Base-by-base conservation (phyloP, 2,113 vertebrate genomes). In the Salvator merianae region DNA sequence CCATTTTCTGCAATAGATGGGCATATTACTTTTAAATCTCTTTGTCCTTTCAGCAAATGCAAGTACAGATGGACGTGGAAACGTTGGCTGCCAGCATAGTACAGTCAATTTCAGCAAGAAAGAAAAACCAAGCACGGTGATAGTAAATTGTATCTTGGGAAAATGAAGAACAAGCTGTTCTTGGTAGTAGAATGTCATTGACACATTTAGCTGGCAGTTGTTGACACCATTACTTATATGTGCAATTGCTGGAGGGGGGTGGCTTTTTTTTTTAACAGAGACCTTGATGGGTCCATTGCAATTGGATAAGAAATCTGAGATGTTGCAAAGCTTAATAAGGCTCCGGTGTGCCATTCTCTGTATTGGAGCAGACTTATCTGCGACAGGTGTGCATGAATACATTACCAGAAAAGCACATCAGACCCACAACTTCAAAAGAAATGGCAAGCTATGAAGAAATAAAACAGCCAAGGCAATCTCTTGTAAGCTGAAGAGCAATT, bases 121-220 rank as follows among this genome's bases (percentile, higher is more conserved):
- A 3, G 50, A 83, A 74, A 87, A 7, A 34, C 62, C 36, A 18
- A 50, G 76, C 24, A 73, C 28, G 9, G 66, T 30, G 40, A 62
- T 22, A 79, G n/a, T 34, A 86, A 76, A 83, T 70, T 68, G 90
- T 85, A 86, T 83, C 89, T 86, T 7, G 62, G 40, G 68, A 71
- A 43, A 76, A 90, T 63, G 50, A 86, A 71, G 26, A 77, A 65
- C 59, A 55, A 79, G 53, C 73, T 88, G 4, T 86, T 90, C 83
- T 90, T 88, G 90, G 63, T 72, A 90, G 74, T 85, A 14, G n/a
- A 89, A 88, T 84, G 65, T 86, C 88, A 89, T 7, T 91, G 89
- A 92, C 93, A 93, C 86, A 87, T 91, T 88, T 89, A 92, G 90
- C 91, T 90, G 89, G 88, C 90, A 90, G 86, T 90, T 87, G 53